Percentiles rank a stretch among this genome's conserved stretches.
Conservation (phyloP, 2,797 vertebrate genomes). For the Tiaroga cobitis region DNA sequence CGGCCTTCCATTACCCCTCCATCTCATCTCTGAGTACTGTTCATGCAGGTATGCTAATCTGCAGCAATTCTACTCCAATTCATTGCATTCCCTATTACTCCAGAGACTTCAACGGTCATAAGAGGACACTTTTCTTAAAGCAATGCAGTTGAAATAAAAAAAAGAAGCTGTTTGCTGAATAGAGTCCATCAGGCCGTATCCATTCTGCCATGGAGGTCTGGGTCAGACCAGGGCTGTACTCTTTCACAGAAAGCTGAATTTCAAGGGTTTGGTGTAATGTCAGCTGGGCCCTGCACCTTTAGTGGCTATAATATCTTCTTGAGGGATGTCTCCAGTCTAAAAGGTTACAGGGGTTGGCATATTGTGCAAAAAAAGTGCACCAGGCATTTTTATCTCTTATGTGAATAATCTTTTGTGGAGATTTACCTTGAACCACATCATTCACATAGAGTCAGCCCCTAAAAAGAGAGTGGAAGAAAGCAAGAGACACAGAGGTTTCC, state of each 20-base stretch:
- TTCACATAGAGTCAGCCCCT: slow-evolving; percentile 40
- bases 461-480: slow-evolving; percentile 24
- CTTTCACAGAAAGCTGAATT: slow-evolving; percentile 44
- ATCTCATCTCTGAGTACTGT: slow-evolving; percentile 52
- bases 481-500: slow-evolving; percentile 43
- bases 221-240: slow-evolving; percentile 10
- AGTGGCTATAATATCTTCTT: slow-evolving; percentile 54
- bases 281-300: slow-evolving; percentile 56
- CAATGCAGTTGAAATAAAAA: neutral
- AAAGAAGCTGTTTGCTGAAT: neutral
- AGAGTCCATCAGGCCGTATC: neutral
- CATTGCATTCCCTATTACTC: slow-evolving; percentile 28
- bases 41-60: slow-evolving; percentile 44
- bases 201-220: neutral
- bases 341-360: slow-evolving; percentile 48
- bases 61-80: slow-evolving; percentile 20
- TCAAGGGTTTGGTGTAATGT: slow-evolving; percentile 55
- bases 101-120: neutral
- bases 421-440: slow-evolving; percentile 35
- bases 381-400: slow-evolving; percentile 32
- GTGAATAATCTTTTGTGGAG: slow-evolving; percentile 53
- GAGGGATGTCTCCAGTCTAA: slow-evolving; percentile 42
- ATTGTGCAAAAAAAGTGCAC: slow-evolving; percentile 52
- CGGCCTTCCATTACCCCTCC: slow-evolving; percentile 56
- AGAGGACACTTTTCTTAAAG: neutral